Evolutionary conservation across 37 sponge, comb jelly and placozoan species (phyloP).

Genomic region (Haliclona indistincta): DNA sequence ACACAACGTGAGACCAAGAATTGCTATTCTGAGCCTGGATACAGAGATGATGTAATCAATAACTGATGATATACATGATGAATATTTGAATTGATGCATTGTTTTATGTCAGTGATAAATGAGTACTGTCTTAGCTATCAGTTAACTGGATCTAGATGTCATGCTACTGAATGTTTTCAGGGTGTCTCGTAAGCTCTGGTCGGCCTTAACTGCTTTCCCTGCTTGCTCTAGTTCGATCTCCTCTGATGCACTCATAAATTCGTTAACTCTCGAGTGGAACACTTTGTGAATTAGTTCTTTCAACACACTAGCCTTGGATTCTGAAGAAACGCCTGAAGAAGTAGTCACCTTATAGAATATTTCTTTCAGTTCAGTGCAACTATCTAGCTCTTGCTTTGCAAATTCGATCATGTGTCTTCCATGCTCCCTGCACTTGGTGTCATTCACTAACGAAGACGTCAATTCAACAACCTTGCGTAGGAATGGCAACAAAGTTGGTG

Average conservation of each 20-base stretch:
- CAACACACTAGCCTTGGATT: too few species aligned
- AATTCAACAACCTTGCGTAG: background rate
- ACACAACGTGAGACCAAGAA: constrained; percentile 4
- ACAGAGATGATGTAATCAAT: background rate
- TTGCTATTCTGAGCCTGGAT: background rate
- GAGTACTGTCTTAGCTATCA: background rate
- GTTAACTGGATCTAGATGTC: background rate
- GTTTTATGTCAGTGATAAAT: background rate
- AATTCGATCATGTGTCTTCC: too few species aligned
- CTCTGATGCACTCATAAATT: constrained; percentile 1
- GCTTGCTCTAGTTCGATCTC: constrained; percentile 11
- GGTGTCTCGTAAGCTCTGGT: constrained; percentile 3
- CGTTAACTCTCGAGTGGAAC: constrained; percentile 14
- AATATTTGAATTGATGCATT: background rate
- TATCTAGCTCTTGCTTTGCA: too few species aligned
- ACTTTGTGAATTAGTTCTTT: background rate
- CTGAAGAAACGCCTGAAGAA: too few species aligned
- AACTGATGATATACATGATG: background rate
- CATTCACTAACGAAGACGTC: constrained; percentile 6
- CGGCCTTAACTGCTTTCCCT: constrained; percentile 18
- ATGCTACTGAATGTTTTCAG: constrained; percentile 10
- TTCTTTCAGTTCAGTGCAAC: too few species aligned
- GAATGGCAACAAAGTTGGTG: background rate
- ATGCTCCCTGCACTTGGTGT: background rate
- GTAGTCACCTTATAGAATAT: too few species aligned